A percentile compares a stretch with the other conserved stretches of the same genome.
phyloP scores from a whole-genome alignment of 2,888 invertebrate species.

The Scotopteryx bipunctaria region DNA sequence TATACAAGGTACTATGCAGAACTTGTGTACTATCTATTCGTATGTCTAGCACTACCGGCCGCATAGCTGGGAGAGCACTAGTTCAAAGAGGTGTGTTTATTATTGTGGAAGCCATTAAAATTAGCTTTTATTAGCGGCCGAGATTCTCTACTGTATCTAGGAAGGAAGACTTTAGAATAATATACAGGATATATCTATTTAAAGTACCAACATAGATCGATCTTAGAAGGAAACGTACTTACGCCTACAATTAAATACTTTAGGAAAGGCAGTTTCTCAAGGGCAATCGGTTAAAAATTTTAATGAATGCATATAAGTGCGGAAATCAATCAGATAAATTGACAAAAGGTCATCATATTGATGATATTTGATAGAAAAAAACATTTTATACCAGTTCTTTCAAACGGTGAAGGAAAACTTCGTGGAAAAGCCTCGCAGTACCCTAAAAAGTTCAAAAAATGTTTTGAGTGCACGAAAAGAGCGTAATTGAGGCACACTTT shows the following conservation, averaged over 20 bases:
- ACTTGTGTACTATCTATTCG: conserved; percentile 31
- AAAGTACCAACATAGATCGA: no score
- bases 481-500: no score
- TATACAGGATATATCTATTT: no score
- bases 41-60: conserved; percentile 56
- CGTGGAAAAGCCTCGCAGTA: no score
- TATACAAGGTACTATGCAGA: conserved; percentile 4
- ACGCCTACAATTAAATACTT: neutral
- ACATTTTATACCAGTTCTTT: neutral
- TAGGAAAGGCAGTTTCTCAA: neutral
- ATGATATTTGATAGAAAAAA: conserved; percentile 22
- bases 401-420: no score
- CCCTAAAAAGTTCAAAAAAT: no score
- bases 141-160: no score
- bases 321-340: conserved; percentile 7
- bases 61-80: conserved; percentile 61
- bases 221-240: neutral
- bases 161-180: neutral
- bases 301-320: conserved; percentile 4
- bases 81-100: conserved; percentile 35
- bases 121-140: neutral
- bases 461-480: no score
- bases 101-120: conserved; percentile 20
- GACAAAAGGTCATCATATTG: conserved; percentile 5
- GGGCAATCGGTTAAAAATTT: neutral